A percentile compares a stretch with the other conserved stretches of the same genome.
Evolutionary conservation across 2,888 invertebrate genomes (phyloP).

Genomic region (Epinotia bilunana): DNA sequence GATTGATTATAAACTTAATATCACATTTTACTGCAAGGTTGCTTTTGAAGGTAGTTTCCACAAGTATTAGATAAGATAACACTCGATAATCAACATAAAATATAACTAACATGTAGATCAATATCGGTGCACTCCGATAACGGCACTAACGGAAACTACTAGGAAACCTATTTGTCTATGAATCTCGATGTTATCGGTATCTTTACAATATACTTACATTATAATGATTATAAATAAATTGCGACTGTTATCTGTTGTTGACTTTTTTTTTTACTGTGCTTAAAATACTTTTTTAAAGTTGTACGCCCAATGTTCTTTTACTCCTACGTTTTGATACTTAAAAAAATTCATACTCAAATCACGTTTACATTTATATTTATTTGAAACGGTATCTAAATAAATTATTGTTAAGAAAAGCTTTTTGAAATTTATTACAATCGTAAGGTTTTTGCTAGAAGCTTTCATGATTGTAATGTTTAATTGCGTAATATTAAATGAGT

Average conservation of each 20-base stretch:
- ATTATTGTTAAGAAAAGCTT: too few species aligned
- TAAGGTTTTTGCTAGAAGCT: too few species aligned
- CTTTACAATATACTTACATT: background rate
- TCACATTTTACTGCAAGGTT: background rate
- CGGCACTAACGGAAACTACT: background rate
- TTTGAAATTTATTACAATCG: too few species aligned
- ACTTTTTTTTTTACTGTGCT: background rate
- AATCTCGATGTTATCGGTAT: background rate
- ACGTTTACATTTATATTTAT: too few species aligned
- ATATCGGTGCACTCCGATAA: constrained; percentile 36
- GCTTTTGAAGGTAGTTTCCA: constrained; percentile 25
- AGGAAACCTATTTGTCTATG: constrained; percentile 8
- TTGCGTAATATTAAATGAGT: too few species aligned
- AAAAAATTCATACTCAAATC: too few species aligned
- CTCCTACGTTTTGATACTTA: too few species aligned
- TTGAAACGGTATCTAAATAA: too few species aligned
- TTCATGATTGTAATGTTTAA: too few species aligned
- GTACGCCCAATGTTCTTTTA: too few species aligned
- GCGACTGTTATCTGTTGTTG: background rate
- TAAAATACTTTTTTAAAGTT: too few species aligned
- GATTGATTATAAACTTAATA: background rate
- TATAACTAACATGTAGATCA: constrained; percentile 25
- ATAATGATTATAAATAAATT: background rate
- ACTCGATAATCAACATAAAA: constrained; percentile 31
- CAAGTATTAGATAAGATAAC: constrained; percentile 29